Evolutionary conservation across 2,113 vertebrate species (phyloP).

Genomic region (Colaptes auratus): DNA sequence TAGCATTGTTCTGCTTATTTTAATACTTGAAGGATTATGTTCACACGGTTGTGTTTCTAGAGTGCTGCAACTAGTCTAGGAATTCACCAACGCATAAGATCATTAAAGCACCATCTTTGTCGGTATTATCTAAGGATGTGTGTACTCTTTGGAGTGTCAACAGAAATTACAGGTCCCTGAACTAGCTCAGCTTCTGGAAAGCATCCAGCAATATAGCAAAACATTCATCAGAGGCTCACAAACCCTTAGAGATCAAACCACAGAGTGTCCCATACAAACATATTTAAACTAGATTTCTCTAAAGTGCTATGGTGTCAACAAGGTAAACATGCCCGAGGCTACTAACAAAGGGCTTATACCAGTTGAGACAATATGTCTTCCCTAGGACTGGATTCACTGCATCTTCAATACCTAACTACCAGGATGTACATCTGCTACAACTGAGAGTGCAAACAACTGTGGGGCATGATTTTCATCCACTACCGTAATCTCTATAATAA

Average conservation of each 20-base stretch:
- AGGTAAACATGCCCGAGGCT: not conserved
- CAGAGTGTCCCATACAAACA: not conserved
- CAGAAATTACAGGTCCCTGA: not conserved
- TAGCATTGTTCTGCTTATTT: not conserved
- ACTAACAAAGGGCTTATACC: not conserved
- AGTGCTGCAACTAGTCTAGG: not conserved
- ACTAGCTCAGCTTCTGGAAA: not conserved
- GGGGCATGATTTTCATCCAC: not conserved
- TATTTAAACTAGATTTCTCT: not conserved
- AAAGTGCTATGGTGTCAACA: not conserved
- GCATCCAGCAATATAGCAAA: not conserved
- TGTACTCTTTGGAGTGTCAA: not conserved
- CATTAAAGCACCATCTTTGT: not conserved
- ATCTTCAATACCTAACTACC: not conserved
- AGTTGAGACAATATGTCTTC: not conserved
- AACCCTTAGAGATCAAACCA: not conserved
- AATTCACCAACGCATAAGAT: not conserved
- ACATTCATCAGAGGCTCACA: not conserved
- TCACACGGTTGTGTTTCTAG: not conserved
- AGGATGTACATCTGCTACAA: not conserved
- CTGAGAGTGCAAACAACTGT: fast-evolving
- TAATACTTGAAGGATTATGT: not conserved
- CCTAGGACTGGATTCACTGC: not conserved
- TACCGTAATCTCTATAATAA: not conserved
- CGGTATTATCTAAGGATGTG: not conserved